Evolutionary conservation across 2,888 invertebrate species (phyloP).

Genomic region (Eristalis intricaria): DNA sequence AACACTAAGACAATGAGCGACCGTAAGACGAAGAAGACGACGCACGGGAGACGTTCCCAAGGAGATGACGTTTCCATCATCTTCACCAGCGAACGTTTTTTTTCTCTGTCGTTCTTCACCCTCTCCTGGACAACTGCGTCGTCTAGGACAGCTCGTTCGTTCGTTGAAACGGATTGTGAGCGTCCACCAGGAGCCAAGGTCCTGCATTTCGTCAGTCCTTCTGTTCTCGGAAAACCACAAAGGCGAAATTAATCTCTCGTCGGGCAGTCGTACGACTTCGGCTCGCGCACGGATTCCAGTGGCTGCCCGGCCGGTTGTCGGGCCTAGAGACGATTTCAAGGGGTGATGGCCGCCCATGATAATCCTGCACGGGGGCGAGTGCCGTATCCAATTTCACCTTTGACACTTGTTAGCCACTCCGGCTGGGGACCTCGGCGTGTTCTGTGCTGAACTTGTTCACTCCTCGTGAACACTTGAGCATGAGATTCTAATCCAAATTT

Average conservation of each 20-base stretch:
- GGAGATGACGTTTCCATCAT: background rate
- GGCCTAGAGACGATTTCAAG: conserved; percentile 51
- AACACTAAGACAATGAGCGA: background rate
- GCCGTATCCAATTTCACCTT: conserved; percentile 63
- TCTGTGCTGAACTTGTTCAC: conserved; percentile 38
- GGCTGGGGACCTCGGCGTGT: background rate
- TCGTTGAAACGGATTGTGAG: background rate
- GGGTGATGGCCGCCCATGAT: conserved; percentile 45
- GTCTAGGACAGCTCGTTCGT: background rate
- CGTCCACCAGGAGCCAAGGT: background rate
- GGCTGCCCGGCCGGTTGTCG: background rate
- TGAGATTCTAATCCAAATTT: conserved; percentile 60
- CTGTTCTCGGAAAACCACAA: conserved; percentile 57
- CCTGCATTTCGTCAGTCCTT: conserved; percentile 27
- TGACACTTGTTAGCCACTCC: conserved; percentile 60
- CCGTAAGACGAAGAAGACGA: background rate
- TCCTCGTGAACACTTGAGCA: conserved; percentile 43
- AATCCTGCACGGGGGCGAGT: conserved; percentile 12
- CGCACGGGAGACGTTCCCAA: background rate
- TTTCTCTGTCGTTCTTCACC: background rate
- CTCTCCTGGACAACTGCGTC: background rate
- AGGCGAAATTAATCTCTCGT: conserved; percentile 55
- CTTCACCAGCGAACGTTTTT: background rate
- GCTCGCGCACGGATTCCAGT: background rate
- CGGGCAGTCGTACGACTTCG: conserved; percentile 57